Base-by-base conservation (phyloP, 2,888 invertebrate genomes). In the Pasiphila rectangulata region DNA sequence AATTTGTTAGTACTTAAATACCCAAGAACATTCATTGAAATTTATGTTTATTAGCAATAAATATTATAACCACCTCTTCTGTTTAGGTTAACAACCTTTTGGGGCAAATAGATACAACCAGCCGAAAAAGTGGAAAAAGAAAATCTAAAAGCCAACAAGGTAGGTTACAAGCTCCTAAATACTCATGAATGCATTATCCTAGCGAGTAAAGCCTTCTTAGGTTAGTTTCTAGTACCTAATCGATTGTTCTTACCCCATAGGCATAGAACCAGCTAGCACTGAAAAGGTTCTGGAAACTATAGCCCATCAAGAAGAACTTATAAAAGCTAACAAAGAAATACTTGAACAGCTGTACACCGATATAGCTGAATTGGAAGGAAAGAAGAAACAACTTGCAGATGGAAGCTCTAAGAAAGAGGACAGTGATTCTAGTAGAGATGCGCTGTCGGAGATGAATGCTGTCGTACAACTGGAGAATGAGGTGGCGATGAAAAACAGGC, bases 401-500 rank as follows among this genome's bases (percentile, higher is more conserved):
- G 67, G 69, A 3, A 65, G 46, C 55, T 60, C 57, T 19, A 61
- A 69, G 32, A 20, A 61, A 13, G 81, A 83, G 39, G 84, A 84
- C 6, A 89, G 86, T 54, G 83, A 83, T 50, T 88, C 89, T 0
- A 86, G 87, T 56, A 78, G 83, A 2, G 86, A 83, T 57, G 77
- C 74, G 2, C 54, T 89, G 17, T 84, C 89, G 4, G 86, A 89
- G 71, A 70, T 87, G 56, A 79, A 86, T 58, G 77, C 79, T 19
- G 63, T 83, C 2, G 76, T 75, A 17, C 78, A 86, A 55, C 74
- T 89, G n/a, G 83, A 87, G 67, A 90, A 91, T 57, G 84, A 90
- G 49, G 66, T 93, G 1, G 83, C 90, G 19, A 90, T 90, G 56
- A 95, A 94, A 75, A 95, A 95, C 72, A 92, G 91, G 61, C 95